These are phyloP conservation scores for Caenorhabditis imperialis DNA, from an alignment of 2,888 invertebrate species.

Conservation along the genomic window DNA sequence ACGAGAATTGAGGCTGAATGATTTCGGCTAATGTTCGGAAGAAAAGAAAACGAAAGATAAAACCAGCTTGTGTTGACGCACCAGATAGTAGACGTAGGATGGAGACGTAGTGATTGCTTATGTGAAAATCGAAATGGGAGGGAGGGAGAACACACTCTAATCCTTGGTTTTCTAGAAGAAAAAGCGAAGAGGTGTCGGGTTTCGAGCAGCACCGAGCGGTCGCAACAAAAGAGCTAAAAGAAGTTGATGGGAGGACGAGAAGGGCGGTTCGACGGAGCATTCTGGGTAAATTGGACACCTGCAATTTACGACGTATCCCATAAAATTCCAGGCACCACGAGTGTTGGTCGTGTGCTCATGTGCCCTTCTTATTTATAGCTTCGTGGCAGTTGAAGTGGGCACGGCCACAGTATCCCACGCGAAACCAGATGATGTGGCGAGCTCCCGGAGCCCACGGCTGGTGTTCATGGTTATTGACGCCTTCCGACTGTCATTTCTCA, in stretches of 20 bases:
- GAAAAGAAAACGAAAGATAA: constrained; percentile 34
- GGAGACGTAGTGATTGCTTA: background rate
- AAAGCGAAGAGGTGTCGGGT: constrained; percentile 10
- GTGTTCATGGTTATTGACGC: constrained; percentile 74
- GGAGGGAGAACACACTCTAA: constrained; percentile 5
- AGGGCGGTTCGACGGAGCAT: background rate
- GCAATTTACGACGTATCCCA: too few relatives aligned
- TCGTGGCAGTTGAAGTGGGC: constrained; percentile 6
- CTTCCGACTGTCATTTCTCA: constrained; percentile 66
- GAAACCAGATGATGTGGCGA: constrained; percentile 9
- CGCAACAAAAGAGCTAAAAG: constrained; percentile 15
- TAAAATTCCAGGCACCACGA: constrained; percentile 36
- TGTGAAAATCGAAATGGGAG: constrained; percentile 21
- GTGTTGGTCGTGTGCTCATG: constrained; percentile 20
- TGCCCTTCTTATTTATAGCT: constrained; percentile 38
- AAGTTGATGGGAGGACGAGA: background rate
- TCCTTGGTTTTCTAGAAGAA: constrained; percentile 8
- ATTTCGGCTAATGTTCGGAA: constrained; percentile 28
- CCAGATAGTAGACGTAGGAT: background rate
- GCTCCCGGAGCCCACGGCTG: constrained; percentile 14
- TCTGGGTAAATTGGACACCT: background rate
- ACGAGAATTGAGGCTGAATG: constrained; percentile 2
- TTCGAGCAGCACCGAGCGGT: background rate
- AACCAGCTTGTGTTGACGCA: constrained; percentile 34
- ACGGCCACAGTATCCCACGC: constrained; percentile 4